A percentile compares a stretch with the other conserved stretches of the same genome.
Conservation (phyloP, 2,888 invertebrate genomes). For the Chelonus formosanus region DNA sequence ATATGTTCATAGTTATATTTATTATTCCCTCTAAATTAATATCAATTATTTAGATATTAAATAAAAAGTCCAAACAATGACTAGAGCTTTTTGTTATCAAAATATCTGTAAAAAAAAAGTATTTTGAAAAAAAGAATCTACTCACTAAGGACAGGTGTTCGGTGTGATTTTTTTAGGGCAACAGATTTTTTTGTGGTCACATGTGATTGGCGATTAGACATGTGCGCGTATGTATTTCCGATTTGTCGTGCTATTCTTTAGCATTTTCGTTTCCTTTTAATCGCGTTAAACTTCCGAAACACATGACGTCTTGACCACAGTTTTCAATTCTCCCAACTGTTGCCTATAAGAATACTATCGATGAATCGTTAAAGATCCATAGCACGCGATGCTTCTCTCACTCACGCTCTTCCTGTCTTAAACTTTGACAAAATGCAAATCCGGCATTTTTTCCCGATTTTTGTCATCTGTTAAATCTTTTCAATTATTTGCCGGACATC, state of each 20-base stretch:
- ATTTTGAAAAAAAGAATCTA: no score
- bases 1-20: no score
- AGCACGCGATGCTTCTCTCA: slow-evolving; percentile 31
- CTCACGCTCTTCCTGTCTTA: slow-evolving; percentile 6
- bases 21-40: no score
- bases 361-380: slow-evolving; percentile 34
- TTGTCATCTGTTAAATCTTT: background rate
- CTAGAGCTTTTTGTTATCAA: no score
- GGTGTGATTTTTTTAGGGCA: slow-evolving; percentile 7
- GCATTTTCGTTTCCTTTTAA: slow-evolving; percentile 12
- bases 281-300: slow-evolving; percentile 40
- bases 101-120: no score
- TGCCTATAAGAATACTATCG: slow-evolving; percentile 31
- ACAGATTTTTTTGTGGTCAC: slow-evolving; percentile 28
- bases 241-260: slow-evolving; percentile 30
- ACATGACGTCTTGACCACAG: slow-evolving; percentile 57
- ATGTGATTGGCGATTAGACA: slow-evolving; percentile 29
- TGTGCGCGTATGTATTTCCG: slow-evolving; percentile 26
- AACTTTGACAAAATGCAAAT: slow-evolving; percentile 7
- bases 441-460: background rate
- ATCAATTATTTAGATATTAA: no score
- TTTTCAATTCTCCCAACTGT: slow-evolving; percentile 52
- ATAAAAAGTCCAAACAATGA: no score
- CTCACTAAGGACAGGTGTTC: slow-evolving; percentile 20
- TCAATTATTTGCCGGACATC: no score